These are phyloP conservation scores for Dermolepida albohirtum DNA, from an alignment of 2,888 invertebrate genomes.

Conservation along the genomic window DNA sequence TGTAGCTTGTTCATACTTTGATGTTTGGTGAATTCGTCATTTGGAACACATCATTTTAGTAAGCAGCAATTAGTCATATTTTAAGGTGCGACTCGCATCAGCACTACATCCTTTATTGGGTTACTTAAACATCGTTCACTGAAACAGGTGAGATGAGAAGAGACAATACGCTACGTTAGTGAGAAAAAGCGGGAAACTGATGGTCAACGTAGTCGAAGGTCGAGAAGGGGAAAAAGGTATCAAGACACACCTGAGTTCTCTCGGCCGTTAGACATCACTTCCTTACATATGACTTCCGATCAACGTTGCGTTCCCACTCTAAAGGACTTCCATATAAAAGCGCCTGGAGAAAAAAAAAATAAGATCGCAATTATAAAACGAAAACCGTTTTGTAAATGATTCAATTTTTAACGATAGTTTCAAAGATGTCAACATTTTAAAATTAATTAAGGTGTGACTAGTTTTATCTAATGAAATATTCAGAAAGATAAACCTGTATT, in stretches of 20 bases:
- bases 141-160: conserved; percentile 37
- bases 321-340: conserved; percentile 27
- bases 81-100: conserved; percentile 29
- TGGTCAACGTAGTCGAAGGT: conserved; percentile 34
- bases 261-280: conserved; percentile 64
- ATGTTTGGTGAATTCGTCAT: too few species aligned
- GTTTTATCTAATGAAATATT: neutral
- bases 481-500: too few species aligned
- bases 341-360: conserved; percentile 9
- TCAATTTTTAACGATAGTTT: neutral
- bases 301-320: conserved; percentile 53
- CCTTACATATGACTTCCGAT: conserved; percentile 65
- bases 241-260: conserved; percentile 63
- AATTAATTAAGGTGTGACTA: neutral
- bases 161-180: conserved; percentile 26
- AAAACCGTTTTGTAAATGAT: neutral
- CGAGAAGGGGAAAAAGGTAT: conserved; percentile 45
- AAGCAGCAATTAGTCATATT: conserved; percentile 29
- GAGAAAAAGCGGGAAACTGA: conserved; percentile 41
- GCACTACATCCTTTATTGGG: conserved; percentile 32
- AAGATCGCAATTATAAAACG: conserved; percentile 11
- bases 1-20: too few species aligned
- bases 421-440: neutral
- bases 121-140: conserved; percentile 22
- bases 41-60: too few species aligned